Evolutionary conservation across 2,113 vertebrate species (phyloP).

Genomic region (Passer domesticus): DNA sequence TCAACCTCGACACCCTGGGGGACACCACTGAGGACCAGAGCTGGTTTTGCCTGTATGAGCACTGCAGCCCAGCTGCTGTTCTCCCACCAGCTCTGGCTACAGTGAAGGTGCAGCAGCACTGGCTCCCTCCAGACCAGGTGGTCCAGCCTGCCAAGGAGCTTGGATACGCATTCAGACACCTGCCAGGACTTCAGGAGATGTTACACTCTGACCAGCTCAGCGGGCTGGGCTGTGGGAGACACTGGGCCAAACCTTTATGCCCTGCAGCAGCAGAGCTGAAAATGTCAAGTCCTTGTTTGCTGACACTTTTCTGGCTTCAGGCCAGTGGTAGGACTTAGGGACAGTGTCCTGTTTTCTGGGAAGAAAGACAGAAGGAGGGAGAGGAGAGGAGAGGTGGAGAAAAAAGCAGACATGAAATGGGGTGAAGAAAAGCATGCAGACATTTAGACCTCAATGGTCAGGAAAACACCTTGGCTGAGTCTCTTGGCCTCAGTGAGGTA

Average conservation of each 20-base stretch:
- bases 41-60: background rate
- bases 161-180: background rate
- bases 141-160: background rate
- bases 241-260: background rate
- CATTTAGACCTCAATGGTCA: background rate
- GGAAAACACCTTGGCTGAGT: background rate
- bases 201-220: background rate
- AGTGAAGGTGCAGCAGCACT: background rate
- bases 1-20: background rate
- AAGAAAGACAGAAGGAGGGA: background rate
- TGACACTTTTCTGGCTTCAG: background rate
- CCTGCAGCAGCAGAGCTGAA: background rate
- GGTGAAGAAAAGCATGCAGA: background rate
- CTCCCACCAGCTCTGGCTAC: background rate
- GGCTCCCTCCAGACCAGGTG: background rate
- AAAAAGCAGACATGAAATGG: background rate
- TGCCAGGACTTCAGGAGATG: background rate
- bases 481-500: background rate
- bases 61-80: background rate
- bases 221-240: background rate
- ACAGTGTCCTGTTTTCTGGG: background rate
- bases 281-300: background rate
- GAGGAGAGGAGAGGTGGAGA: background rate
- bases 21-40: background rate
- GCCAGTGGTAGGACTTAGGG: background rate